A percentile compares a stretch with the other conserved stretches of the same genome.
Conservation (phyloP, 2,888 invertebrate genomes). For the Drosophila aldrichi region DNA sequence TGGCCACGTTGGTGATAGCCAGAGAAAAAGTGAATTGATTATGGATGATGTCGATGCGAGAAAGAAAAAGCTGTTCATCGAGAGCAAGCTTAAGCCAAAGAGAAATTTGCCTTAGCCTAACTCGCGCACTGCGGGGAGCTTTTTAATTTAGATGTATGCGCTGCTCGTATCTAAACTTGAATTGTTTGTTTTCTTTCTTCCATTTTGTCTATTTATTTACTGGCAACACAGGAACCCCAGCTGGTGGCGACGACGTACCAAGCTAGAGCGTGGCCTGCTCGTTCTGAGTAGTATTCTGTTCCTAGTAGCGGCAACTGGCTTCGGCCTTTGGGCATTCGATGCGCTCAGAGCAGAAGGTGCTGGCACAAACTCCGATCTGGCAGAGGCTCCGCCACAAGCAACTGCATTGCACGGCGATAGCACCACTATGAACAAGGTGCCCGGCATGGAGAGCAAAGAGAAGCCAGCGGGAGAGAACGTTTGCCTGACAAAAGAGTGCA, state of each 20-base stretch:
- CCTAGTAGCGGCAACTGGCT: conserved; percentile 88
- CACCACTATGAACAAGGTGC: conserved; percentile 62
- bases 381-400: conserved; percentile 54
- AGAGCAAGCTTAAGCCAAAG: conserved; percentile 37
- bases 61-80: conserved; percentile 14
- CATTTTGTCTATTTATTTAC: neutral
- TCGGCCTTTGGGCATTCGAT: conserved; percentile 84
- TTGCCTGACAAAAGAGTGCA: conserved; percentile 92
- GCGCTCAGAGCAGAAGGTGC: conserved; percentile 39
- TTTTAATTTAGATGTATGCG: conserved; percentile 53
- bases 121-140: conserved; percentile 12
- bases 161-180: conserved; percentile 4
- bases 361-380: neutral
- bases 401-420: conserved; percentile 75
- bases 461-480: conserved; percentile 82
- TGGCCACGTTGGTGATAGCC: conserved; percentile 32
- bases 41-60: conserved; percentile 26
- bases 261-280: conserved; percentile 90
- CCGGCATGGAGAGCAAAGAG: conserved; percentile 68
- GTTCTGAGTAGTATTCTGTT: conserved; percentile 87
- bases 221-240: conserved; percentile 88
- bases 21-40: conserved; percentile 52
- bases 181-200: neutral
- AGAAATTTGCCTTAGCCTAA: conserved; percentile 51
- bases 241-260: conserved; percentile 92